Base-by-base conservation (phyloP, 2,113 vertebrate genomes). In the Ochotona curzoniae region DNA sequence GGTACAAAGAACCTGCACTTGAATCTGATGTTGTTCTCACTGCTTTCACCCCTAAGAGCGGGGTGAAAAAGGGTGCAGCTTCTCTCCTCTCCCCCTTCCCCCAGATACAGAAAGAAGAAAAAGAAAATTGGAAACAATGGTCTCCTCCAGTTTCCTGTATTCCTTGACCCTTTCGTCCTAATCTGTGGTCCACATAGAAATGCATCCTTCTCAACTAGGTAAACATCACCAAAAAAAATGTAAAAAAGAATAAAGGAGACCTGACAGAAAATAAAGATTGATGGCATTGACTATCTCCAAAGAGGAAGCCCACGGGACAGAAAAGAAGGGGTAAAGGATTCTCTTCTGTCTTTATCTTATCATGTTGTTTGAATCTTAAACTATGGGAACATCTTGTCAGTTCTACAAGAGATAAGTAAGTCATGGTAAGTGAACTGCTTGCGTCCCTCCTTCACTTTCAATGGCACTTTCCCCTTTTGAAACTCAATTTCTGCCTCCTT, bases 391-490 rank as follows among this genome's bases (percentile, higher is more conserved):
- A 13, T 26, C 20, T 57, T 75, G 20, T 73, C 23, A 78, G 57
- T 92, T 94, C 7, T 32, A 73, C 83, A 92, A 26, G 32, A 81
- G 61, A 11, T 61, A 79, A 88, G 88, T 69, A 85, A 92, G 89
- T 57, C 30, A 66, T 10, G 23, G 32, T 76, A 79, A 87, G 38
- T n/a, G 79, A 92, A 25, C 88, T 64, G 35, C 7, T 94, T 83
- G 11, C 25, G 83, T 80, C 64, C 71, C 13, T 88, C 60, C 25
- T 87, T 94, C 35, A 23, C 47, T 82, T 69, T 74, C 14, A 75
- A 73, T 26, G 17, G 20, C n/a, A 49, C 32, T 90, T 87, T 93
- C 66, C 51, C 79, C 4, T 85, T 85, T 78, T 91, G 73, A 30
- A 91, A 83, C 2, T n/a, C 4, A 78, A 1, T 91, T 79, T n/a